phyloP scores from a whole-genome alignment of 2,888 invertebrate species.

The Molanna angustata region DNA sequence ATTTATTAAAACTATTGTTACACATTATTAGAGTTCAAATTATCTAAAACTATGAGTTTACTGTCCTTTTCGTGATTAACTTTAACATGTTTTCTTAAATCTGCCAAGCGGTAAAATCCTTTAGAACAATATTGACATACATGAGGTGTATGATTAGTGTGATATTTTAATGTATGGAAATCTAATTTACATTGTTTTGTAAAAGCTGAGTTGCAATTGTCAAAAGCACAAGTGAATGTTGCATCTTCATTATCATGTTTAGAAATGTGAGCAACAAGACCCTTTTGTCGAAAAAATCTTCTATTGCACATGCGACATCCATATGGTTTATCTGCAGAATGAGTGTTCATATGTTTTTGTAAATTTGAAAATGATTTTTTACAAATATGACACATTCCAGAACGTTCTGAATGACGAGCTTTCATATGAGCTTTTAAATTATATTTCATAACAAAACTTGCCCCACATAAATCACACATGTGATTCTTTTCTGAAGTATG shows the following conservation, averaged over 20 bases:
- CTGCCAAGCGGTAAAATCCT: conserved; percentile 48
- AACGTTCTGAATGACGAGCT: conserved; percentile 49
- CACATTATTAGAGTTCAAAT: no score
- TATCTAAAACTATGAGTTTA: no score
- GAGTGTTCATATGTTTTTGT: conserved; percentile 55
- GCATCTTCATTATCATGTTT: conserved; percentile 41
- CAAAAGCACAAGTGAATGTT: conserved; percentile 46
- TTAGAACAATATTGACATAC: conserved; percentile 48
- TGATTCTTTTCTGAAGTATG: conserved; percentile 47
- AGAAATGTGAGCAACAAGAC: conserved; percentile 46
- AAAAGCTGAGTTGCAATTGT: conserved; percentile 46
- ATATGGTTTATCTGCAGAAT: conserved; percentile 55
- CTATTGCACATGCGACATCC: conserved; percentile 44
- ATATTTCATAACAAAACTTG: conserved; percentile 54
- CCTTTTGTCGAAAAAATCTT: conserved; percentile 42
- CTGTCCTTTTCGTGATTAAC: no score
- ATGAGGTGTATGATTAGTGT: conserved; percentile 48
- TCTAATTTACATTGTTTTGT: conserved; percentile 49
- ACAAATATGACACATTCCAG: conserved; percentile 47
- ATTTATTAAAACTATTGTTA: no score
- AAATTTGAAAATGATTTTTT: conserved; percentile 49
- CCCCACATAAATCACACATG: conserved; percentile 47
- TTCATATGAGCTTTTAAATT: conserved; percentile 43
- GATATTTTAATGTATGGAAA: conserved; percentile 50
- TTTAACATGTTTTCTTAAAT: conserved; percentile 43